A percentile compares a stretch with the other conserved stretches of the same genome.
Conservation (phyloP, 2,888 invertebrate species). For the Fragum fragum region DNA sequence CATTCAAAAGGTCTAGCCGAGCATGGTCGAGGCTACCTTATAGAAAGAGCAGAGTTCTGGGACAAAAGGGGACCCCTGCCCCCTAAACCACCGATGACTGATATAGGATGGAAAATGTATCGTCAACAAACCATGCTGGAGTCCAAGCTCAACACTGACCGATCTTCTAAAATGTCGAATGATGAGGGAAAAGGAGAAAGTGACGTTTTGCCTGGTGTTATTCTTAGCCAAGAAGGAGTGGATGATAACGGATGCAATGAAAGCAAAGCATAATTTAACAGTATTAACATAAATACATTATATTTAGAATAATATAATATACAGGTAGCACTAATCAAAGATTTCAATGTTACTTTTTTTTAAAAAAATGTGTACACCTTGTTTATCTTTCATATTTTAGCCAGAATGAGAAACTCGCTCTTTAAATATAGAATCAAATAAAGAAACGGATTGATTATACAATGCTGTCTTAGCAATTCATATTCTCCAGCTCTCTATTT, state of each 20-base stretch:
- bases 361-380: too few relatives aligned
- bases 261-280: not conserved
- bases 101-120: slow-evolving; percentile 67
- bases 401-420: too few relatives aligned
- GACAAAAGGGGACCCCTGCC: slow-evolving; percentile 68
- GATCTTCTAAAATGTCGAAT: not conserved
- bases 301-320: not conserved
- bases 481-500: too few relatives aligned
- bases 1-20: slow-evolving; percentile 63
- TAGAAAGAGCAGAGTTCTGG: slow-evolving; percentile 73
- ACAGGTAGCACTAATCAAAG: not conserved
- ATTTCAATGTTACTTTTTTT: not conserved
- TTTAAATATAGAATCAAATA: too few relatives aligned
- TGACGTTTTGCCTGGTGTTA: not conserved
- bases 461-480: too few relatives aligned
- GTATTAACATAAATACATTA: not conserved
- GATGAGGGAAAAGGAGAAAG: not conserved
- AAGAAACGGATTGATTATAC: too few relatives aligned
- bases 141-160: slow-evolving; percentile 63
- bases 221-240: slow-evolving; percentile 3
- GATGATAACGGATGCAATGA: not conserved
- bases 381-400: too few relatives aligned
- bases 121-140: slow-evolving; percentile 51
- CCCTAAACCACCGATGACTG: slow-evolving; percentile 70
- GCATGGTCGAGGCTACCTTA: slow-evolving; percentile 69